Base-by-base conservation (phyloP, 2,888 invertebrate species). In the Dolichomitus sp. region DNA sequence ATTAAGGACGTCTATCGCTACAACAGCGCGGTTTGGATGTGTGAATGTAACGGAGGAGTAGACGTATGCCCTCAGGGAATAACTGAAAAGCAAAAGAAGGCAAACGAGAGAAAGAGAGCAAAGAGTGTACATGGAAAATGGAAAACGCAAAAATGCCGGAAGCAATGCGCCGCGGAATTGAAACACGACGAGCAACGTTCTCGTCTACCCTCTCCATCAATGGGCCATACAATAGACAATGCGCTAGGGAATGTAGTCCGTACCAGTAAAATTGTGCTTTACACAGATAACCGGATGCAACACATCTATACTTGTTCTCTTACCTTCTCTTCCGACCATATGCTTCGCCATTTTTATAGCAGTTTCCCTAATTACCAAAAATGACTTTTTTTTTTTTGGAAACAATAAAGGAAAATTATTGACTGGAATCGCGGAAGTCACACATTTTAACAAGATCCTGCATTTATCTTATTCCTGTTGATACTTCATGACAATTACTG, bases 111-210 rank as follows among this genome's bases (percentile, higher is more conserved):
- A 66, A 63, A 69, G n/a, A 37, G 19, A 42, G 37, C 12, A 42
- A 65, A 72, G 40, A 59, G 33, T 23, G 57, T 42, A 14, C 33
- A 17, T 48, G 57, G 30, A 76, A 72, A 81, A 72, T 72, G 66
- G 61, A 59, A 81, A 72, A 66, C 59, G 72, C 57, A 72, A 75
- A 76, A 81, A 81, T 65, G 80, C 75, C 66, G 80, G 76, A 72
- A 81, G 75, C 72, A 76, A 81, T 76, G 80, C 70, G 65, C 45
- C 40, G 45, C 23, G 57, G 76, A 76, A 81, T 81, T 70, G 80
- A 81, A 81, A 75, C 27, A 7, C 45, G 75, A 70, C 54, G 40
- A 57, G 40, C 65, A 52, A n/a, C 14, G 65, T 7, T 14, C 23
- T 65, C 45, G 2, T 11, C 61, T 19, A 17, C 19, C 9, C 33